These are phyloP conservation scores for Ibidorhyncha struthersii DNA, from an alignment of 2,113 vertebrate genomes.

Conservation along the genomic window DNA sequence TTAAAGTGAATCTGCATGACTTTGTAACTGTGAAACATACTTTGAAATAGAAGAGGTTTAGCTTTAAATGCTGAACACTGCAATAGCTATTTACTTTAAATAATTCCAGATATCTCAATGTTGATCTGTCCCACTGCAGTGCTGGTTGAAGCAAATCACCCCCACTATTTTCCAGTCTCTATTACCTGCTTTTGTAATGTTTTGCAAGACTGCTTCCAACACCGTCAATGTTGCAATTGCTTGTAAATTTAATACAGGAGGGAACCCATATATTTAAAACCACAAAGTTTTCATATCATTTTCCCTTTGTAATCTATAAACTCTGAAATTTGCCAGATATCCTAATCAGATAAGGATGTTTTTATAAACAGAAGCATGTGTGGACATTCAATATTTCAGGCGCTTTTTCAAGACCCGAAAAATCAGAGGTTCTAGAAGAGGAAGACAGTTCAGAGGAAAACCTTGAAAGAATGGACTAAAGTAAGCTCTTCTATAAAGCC, in stretches of 20 bases:
- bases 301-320: neutral
- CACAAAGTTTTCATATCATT: neutral
- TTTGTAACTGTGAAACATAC: neutral
- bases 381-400: neutral
- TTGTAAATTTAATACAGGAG: neutral
- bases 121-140: neutral
- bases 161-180: neutral
- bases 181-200: neutral
- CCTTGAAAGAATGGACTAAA: neutral
- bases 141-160: neutral
- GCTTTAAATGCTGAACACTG: neutral
- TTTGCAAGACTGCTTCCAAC: neutral
- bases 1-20: neutral
- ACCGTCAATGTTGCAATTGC: neutral
- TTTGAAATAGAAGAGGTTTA: neutral
- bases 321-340: neutral
- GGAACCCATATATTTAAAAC: neutral
- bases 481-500: neutral
- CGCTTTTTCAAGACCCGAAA: neutral
- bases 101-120: neutral
- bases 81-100: neutral
- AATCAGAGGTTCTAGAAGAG: neutral
- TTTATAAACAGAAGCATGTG: neutral
- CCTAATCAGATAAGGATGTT: neutral
- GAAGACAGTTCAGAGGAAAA: neutral